Base-by-base conservation (phyloP, 1,140 invertebrate genomes). In the Caligus rogercresseyi region DNA sequence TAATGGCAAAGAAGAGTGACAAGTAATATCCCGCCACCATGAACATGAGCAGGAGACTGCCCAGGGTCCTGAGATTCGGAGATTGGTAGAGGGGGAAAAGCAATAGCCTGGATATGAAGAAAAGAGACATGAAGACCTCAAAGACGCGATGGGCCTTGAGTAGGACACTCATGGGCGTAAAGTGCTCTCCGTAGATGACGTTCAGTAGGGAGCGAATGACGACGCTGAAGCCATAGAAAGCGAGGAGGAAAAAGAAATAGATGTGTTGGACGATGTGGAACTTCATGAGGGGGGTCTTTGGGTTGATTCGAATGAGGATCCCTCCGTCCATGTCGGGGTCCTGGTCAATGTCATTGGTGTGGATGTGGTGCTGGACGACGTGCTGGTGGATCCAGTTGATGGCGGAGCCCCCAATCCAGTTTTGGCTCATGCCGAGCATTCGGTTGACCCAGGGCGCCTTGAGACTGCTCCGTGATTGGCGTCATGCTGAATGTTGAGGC, bases 371-470 rank as follows among this genome's bases (percentile, higher is more conserved):
- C 23, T 61, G 55, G 2, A 64, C 56, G 18, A 61, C 56, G 53
- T 64, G 63, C 23, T 64, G 54, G 21, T 61, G 53, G n/a, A 61
- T 64, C 63, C 63, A 64, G 18, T 21, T n/a, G 43, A 61, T 61
- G 2, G 63, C 57, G 11, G 19, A 24, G 25, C 54, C 63, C 19
- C 63, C 63, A 61, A 64, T 64, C 57, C 54, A 64, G 26, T 43
- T 64, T 64, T 43, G 56, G 25, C 58, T 21, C n/a, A 31, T 25
- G 3, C 25, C 63, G n/a, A 60, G 54, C 2, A 60, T 31, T 13
- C 25, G 16, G 57, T 61, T 64, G 3, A 64, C 26, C 53, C 13
- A 16, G 54, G 54, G 55, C 25, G 18, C 14, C 25, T 61, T 16
- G 59, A 63, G 57, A 61, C 25, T 2, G 55, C 56, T 19, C 63